These are phyloP conservation scores for Metallyticus violacea DNA, from an alignment of 2,888 invertebrate genomes.

Conservation along the genomic window DNA sequence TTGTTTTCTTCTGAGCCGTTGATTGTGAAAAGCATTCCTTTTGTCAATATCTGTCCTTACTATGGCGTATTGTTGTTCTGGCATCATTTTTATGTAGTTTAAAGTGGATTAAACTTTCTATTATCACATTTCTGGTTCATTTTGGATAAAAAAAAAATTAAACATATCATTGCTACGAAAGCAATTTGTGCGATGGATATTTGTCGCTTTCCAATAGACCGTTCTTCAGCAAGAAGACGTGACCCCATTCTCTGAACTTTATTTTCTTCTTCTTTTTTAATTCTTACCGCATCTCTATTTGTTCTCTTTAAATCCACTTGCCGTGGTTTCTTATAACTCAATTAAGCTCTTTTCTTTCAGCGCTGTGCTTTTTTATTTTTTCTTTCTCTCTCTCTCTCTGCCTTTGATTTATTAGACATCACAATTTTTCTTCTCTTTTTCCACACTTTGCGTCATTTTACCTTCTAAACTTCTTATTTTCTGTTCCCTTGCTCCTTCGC, in stretches of 20 bases:
- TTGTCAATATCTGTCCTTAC: too few relatives aligned
- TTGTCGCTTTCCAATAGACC: background rate
- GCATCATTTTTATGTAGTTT: too few relatives aligned
- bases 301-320: background rate
- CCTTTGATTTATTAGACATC: background rate
- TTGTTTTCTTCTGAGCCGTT: too few relatives aligned
- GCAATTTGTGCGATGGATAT: too few relatives aligned
- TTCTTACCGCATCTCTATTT: background rate
- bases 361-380: too few relatives aligned
- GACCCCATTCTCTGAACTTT: background rate
- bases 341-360: slow-evolving; percentile 6
- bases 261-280: too few relatives aligned
- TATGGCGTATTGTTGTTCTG: too few relatives aligned
- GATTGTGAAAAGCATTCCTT: too few relatives aligned
- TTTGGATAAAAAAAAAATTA: too few relatives aligned
- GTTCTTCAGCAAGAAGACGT: background rate
- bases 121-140: too few relatives aligned
- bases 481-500: background rate
- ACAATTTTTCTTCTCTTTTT: background rate
- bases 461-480: background rate
- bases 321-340: slow-evolving; percentile 3
- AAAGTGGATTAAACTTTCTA: too few relatives aligned
- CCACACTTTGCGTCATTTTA: background rate
- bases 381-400: background rate
- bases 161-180: too few relatives aligned